phyloP scores from a whole-genome alignment of 1,140 invertebrate genomes.

The Sminthurinus signatus region DNA sequence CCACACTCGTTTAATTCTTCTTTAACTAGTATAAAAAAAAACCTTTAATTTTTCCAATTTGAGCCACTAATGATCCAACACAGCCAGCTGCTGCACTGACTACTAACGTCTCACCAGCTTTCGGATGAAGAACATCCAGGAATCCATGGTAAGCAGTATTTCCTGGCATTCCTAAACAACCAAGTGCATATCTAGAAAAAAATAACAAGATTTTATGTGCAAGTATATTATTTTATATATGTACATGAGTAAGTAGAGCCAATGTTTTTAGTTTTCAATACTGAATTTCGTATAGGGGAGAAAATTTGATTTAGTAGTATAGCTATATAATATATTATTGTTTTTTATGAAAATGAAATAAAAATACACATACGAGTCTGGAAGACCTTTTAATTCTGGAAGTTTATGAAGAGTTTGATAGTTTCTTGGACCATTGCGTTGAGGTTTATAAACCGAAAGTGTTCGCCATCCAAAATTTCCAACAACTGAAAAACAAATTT shows the following conservation, averaged over 20 bases:
- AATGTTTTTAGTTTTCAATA: no score
- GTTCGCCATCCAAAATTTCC: slow-evolving; percentile 42
- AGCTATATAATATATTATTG: no score
- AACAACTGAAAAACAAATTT: no score
- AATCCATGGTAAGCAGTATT: slow-evolving; percentile 65
- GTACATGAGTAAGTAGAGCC: no score
- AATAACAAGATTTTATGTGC: no score
- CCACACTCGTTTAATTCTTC: no score
- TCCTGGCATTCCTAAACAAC: slow-evolving; percentile 55
- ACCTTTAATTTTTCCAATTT: slow-evolving; percentile 64
- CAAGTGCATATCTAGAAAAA: slow-evolving; percentile 51
- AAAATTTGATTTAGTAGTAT: no score
- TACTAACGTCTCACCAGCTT: slow-evolving; percentile 58
- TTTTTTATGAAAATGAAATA: no score
- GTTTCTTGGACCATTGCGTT: slow-evolving; percentile 3
- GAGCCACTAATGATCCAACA: slow-evolving; percentile 52
- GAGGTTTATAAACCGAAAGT: slow-evolving; percentile 21
- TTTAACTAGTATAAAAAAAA: no score
- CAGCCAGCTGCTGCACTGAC: slow-evolving; percentile 58
- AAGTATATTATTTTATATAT: no score
- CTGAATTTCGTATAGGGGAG: no score
- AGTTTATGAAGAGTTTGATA: slow-evolving; percentile 40
- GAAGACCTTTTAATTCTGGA: slow-evolving; percentile 52
- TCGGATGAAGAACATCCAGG: slow-evolving; percentile 59
- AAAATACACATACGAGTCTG: no score